Conservation (phyloP, 2,113 vertebrate genomes). For the Condylura cristata region DNA sequence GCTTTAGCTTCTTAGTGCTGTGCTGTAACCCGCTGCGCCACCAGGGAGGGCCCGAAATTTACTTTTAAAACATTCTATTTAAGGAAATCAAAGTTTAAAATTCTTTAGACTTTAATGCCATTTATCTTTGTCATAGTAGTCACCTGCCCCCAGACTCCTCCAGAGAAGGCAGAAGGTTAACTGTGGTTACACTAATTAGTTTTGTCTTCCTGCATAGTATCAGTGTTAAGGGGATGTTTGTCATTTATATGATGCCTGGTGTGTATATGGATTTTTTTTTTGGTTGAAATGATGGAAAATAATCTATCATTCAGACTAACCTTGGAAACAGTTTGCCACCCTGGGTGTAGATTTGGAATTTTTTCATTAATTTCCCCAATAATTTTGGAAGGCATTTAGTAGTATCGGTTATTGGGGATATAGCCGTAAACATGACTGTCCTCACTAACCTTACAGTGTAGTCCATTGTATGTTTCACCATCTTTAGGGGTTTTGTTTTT, state of each 20-base stretch:
- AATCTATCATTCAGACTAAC: not conserved
- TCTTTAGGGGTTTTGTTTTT: not conserved
- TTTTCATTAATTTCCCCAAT: not conserved
- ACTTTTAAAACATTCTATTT: constrained; percentile 2
- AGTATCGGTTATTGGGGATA: not conserved
- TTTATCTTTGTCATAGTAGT: not conserved
- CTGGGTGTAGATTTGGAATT: not conserved
- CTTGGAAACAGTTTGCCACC: not conserved
- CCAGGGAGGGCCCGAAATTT: no score
- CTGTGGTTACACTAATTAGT: rapidly evolving
- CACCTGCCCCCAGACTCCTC: not conserved
- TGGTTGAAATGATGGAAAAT: not conserved
- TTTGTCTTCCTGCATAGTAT: not conserved
- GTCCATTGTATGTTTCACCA: not conserved
- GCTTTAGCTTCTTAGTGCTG: no score
- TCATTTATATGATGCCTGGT: not conserved
- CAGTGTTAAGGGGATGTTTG: rapidly evolving
- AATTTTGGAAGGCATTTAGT: not conserved
- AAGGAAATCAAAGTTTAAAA: not conserved
- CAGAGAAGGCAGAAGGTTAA: not conserved
- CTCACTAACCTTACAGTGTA: not conserved
- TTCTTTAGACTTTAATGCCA: not conserved
- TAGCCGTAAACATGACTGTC: not conserved
- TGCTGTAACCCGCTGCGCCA: no score
- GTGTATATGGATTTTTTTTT: not conserved